Percentiles rank a stretch among this genome's conserved stretches.
Evolutionary conservation across 2,113 vertebrate genomes (phyloP).

Genomic region (Sus scrofa): DNA sequence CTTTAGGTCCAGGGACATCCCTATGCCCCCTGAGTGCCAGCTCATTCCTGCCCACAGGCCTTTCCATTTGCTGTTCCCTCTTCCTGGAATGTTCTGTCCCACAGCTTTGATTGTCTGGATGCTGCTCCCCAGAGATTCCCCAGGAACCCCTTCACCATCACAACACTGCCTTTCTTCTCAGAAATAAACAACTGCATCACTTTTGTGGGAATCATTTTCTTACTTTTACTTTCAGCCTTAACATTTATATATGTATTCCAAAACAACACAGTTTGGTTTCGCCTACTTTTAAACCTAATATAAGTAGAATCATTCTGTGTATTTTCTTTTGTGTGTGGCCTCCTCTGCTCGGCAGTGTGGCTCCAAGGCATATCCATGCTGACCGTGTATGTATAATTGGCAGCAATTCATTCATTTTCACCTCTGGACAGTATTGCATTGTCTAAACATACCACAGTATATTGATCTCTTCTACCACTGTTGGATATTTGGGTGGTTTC

Average conservation of each 20-base stretch:
- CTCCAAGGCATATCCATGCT: too few relatives aligned
- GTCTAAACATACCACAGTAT: not conserved
- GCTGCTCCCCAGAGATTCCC: not conserved
- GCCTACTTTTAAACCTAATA: not conserved
- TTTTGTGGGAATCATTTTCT: not conserved
- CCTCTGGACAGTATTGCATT: not conserved
- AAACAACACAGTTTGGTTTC: not conserved
- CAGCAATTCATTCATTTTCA: not conserved
- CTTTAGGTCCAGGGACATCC: not conserved
- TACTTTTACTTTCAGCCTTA: constrained; percentile 14
- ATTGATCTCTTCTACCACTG: not conserved
- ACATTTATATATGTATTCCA: not conserved
- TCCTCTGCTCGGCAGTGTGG: not conserved
- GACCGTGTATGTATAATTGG: not conserved
- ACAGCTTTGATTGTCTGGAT: not conserved
- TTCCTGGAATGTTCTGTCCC: not conserved
- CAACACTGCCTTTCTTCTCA: not conserved
- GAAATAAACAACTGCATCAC: not conserved
- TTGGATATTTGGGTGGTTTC: not conserved
- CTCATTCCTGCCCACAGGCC: not conserved
- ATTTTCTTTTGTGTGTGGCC: not conserved
- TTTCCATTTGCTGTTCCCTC: not conserved
- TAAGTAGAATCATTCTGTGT: not conserved
- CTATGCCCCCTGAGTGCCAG: too few relatives aligned
- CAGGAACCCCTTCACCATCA: not conserved